A percentile compares a stretch with the other conserved stretches of the same genome.
Evolutionary conservation across 2,888 invertebrate genomes (phyloP).

Genomic region (Orthosia gothica): DNA sequence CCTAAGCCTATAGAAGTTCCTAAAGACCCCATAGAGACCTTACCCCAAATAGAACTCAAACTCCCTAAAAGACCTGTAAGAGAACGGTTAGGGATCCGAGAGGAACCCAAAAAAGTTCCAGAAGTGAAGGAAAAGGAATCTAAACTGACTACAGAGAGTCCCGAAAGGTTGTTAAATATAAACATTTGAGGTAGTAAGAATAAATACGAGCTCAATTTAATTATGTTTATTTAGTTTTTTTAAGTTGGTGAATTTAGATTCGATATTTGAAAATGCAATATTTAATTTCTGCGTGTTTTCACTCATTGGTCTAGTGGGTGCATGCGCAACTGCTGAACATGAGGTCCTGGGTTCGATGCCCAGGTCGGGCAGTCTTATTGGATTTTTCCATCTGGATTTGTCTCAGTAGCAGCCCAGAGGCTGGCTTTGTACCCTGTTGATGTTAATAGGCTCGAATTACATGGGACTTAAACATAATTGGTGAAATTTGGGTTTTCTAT

Average conservation of each 20-base stretch:
- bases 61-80: constrained; percentile 88
- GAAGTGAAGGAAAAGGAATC: constrained; percentile 75
- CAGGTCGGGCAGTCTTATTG: too few species aligned
- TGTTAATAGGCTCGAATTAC: too few species aligned
- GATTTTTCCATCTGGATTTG: too few species aligned
- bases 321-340: too few species aligned
- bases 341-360: too few species aligned
- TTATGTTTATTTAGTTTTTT: constrained; percentile 53
- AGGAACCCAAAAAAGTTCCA: constrained; percentile 73
- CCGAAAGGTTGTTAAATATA: constrained; percentile 86
- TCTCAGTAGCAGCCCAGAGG: too few species aligned
- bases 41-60: constrained; percentile 88
- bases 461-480: too few species aligned
- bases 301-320: too few species aligned
- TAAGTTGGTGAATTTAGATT: constrained; percentile 25
- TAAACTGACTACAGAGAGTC: constrained; percentile 77
- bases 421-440: too few species aligned
- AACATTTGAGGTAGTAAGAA: constrained; percentile 82
- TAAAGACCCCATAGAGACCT: constrained; percentile 74
- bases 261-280: background rate
- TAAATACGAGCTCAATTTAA: constrained; percentile 62
- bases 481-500: too few species aligned
- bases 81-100: constrained; percentile 84
- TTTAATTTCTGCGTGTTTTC: too few species aligned
- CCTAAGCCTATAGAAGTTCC: constrained; percentile 54